Base-by-base conservation (phyloP, 2,888 invertebrate species). In the Tiphia femorata region DNA sequence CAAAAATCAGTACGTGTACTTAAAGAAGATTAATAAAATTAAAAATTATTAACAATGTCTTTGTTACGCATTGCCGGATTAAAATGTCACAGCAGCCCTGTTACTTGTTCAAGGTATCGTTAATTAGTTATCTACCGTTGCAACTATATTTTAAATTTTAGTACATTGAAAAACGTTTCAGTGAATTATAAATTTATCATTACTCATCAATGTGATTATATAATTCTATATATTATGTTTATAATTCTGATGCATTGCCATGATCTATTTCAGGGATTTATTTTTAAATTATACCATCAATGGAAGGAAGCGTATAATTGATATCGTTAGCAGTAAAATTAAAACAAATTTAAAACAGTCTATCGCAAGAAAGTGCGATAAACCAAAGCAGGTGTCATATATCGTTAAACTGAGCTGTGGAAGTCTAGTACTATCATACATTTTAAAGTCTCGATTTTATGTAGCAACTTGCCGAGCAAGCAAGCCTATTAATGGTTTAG, bases 371-470 rank as follows among this genome's bases (percentile, higher is more conserved):
- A 29, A 42, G 8, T n/a, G 17, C 7, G 23, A 12, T 2, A 46
- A 48, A 30, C 12, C 41, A 1, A 62, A 52, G 14, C 40, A 17
- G 2, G 0, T 53, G 8, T 52, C 56, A 16, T 37, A 30, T 1
- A 37, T 68, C 38, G 16, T 60, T 10, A 71, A 66, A 54, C 64
- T 66, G 33, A 61, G 72, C 23, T 59, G 71, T 12, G 58, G 71
- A 1, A 61, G 67, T 7, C 16, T 71, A 7, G 70, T 74, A 7
- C 29, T 70, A 20, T 47, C 62, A 14, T 67, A 49, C 2, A 37
- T 69, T n/a, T 25, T 73, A 19, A 69, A 65, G 43, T 57, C 58
- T 3, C 37, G 25, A 21, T 27, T 21, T n/a, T 55, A 47, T 20
- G 25, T 12, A 19, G 64, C 51, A 21, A 10, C 56, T 16, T 63